Conservation (phyloP, 2,888 invertebrate species). For the Cephus pygmeus region DNA sequence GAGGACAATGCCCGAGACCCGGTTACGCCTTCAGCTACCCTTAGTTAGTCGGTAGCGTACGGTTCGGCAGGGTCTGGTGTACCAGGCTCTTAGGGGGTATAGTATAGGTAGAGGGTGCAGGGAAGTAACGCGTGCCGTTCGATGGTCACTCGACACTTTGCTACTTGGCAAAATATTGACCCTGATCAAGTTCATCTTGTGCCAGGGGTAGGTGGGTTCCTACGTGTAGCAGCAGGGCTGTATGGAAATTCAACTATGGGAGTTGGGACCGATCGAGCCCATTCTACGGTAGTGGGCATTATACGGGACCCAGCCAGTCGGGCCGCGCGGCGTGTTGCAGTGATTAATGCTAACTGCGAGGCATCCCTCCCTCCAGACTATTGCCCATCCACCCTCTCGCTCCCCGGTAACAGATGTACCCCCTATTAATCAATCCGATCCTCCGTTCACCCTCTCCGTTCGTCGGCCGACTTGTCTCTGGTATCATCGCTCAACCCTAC, state of each 20-base stretch:
- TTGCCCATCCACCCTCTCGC: conserved; percentile 56
- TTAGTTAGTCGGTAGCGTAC: too few relatives aligned
- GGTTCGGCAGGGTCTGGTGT: too few relatives aligned
- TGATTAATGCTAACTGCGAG: conserved; percentile 64
- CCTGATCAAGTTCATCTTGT: too few relatives aligned
- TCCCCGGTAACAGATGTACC: conserved; percentile 62
- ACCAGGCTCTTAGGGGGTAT: too few relatives aligned
- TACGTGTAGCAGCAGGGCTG: too few relatives aligned
- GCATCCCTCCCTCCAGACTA: conserved; percentile 47
- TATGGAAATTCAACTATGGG: too few relatives aligned
- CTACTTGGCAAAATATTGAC: too few relatives aligned
- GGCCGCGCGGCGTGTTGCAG: conserved; percentile 59
- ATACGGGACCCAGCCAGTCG: conserved; percentile 54
- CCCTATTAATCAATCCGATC: conserved; percentile 62
- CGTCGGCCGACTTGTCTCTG: conserved; percentile 42
- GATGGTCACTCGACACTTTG: neutral
- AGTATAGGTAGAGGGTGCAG: too few relatives aligned
- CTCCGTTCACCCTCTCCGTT: conserved; percentile 30
- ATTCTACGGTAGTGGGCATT: conserved; percentile 42
- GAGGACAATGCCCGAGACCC: conserved; percentile 40
- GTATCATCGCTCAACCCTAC: conserved; percentile 55
- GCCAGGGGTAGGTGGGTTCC: too few relatives aligned
- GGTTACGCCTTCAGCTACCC: neutral
- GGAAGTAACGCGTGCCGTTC: neutral
- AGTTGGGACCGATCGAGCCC: neutral